A percentile compares a stretch with the other conserved stretches of the same genome.
Evolutionary conservation across 2,888 invertebrate species (phyloP).

Genomic region (Uloborus plumipes): DNA sequence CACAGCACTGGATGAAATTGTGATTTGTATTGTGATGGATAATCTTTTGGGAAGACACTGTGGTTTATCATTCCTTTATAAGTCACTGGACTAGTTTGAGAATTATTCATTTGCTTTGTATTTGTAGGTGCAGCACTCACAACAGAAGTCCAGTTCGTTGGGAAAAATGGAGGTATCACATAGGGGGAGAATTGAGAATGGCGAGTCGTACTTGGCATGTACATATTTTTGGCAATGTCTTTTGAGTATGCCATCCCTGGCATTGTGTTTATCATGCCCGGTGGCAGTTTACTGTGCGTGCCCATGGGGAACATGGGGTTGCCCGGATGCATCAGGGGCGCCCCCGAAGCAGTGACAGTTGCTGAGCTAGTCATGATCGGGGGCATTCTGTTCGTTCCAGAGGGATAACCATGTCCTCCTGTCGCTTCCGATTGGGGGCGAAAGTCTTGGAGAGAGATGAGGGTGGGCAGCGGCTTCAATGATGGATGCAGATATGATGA

Average conservation of each 20-base stretch:
- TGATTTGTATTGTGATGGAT: constrained; percentile 53
- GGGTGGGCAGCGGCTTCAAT: constrained; percentile 45
- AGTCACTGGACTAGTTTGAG: constrained; percentile 50
- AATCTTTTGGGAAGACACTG: constrained; percentile 63
- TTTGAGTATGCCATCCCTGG: constrained; percentile 41
- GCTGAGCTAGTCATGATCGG: constrained; percentile 28
- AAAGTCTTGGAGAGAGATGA: constrained; percentile 48
- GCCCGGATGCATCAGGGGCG: constrained; percentile 32
- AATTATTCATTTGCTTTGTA: constrained; percentile 27
- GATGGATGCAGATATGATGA: constrained; percentile 24
- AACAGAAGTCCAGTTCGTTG: constrained; percentile 57
- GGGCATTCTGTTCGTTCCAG: constrained; percentile 9
- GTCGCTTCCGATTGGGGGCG: constrained; percentile 28
- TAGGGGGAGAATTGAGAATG: constrained; percentile 58
- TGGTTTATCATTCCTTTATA: constrained; percentile 61
- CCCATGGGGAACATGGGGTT: constrained; percentile 37
- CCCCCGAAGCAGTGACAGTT: constrained; percentile 20
- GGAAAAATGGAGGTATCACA: constrained; percentile 60
- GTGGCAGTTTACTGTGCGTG: constrained; percentile 51
- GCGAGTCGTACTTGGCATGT: constrained; percentile 45
- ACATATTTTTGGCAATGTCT: constrained; percentile 60
- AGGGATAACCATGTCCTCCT: constrained; percentile 28
- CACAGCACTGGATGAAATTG: constrained; percentile 58
- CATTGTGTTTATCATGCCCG: constrained; percentile 25
- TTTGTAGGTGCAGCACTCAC: constrained; percentile 30